These are phyloP conservation scores for Trichomalopsis sarcophagae DNA, from an alignment of 1,140 invertebrate species.

Conservation along the genomic window DNA sequence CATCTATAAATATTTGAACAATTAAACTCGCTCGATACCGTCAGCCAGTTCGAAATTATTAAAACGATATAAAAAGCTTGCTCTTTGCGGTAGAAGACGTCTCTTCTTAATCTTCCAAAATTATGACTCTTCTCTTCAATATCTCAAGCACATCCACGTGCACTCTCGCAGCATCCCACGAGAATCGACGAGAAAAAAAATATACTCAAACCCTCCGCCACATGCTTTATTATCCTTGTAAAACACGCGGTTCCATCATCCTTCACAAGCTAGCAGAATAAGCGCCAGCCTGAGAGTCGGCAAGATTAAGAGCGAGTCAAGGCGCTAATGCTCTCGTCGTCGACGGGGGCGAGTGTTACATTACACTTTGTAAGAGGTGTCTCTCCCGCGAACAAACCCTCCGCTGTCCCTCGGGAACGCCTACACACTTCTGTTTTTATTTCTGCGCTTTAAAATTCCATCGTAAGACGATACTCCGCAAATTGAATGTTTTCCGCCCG, in stretches of 20 bases:
- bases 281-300: neutral
- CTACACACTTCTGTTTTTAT: constrained; percentile 58
- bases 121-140: neutral
- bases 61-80: neutral
- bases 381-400: constrained; percentile 43
- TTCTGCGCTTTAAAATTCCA: constrained; percentile 65
- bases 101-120: neutral
- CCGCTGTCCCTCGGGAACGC: constrained; percentile 42
- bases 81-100: no score
- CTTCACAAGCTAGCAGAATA: constrained; percentile 11
- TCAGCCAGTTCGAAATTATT: neutral
- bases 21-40: neutral
- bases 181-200: constrained; percentile 1
- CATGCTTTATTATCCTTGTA: constrained; percentile 45
- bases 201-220: constrained; percentile 7
- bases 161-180: neutral
- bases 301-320: constrained; percentile 42
- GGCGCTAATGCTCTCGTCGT: constrained; percentile 42
- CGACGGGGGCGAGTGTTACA: constrained; percentile 54
- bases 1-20: neutral
- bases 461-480: constrained; percentile 67
- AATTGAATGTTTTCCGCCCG: constrained; percentile 68
- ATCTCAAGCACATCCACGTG: neutral
- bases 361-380: constrained; percentile 62
- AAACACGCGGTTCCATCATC: constrained; percentile 45